Evolutionary conservation across 2,888 invertebrate species (phyloP).

Genomic region (Pristionchus entomophagus): DNA sequence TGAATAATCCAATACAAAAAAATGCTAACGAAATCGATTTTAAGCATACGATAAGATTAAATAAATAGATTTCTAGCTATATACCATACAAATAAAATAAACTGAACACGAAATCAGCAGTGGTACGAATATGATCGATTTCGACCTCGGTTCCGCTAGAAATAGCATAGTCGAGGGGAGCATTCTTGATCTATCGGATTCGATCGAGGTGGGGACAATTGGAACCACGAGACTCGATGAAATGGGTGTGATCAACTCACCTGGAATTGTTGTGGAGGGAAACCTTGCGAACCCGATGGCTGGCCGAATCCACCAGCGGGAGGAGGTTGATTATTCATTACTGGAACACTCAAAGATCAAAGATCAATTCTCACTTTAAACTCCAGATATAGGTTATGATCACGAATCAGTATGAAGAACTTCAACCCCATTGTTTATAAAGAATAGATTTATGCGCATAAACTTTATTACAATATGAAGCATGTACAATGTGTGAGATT

Average conservation of each 20-base stretch:
- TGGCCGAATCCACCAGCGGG: constrained; percentile 31
- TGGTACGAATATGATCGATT: no score
- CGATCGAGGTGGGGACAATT: no score
- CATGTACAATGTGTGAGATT: constrained; percentile 21
- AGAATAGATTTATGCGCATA: constrained; percentile 8
- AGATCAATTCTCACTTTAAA: background rate
- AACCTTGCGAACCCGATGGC: constrained; percentile 9
- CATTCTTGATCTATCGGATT: no score
- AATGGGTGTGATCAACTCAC: no score
- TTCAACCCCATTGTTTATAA: background rate
- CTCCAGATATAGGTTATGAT: background rate
- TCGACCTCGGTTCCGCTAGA: no score
- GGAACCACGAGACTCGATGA: no score
- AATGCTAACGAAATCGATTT: background rate
- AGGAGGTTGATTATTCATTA: constrained; percentile 41
- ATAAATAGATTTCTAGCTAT: no score
- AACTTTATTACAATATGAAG: background rate
- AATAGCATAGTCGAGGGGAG: no score
- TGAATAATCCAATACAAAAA: background rate
- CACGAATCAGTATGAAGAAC: background rate
- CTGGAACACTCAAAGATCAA: background rate
- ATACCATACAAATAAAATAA: no score
- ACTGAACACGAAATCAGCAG: no score
- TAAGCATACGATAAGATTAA: no score
- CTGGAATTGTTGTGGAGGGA: constrained; percentile 24